Base-by-base conservation (phyloP, 2,888 invertebrate species). In the Trachelus iudaicus region DNA sequence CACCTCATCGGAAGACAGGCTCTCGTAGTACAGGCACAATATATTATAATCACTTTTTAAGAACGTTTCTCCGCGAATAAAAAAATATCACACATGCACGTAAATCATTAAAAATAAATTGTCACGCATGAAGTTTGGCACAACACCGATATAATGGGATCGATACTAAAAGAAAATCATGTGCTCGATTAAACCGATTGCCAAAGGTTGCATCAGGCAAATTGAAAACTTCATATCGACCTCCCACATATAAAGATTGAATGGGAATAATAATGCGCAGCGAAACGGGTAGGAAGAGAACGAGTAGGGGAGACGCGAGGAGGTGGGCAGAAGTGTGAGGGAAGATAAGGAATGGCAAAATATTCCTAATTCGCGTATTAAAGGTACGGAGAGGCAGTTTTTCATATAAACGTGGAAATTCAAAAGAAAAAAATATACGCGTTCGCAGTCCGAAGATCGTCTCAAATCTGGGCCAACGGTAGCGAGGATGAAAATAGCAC, bases 391-490 rank as follows among this genome's bases (percentile, higher is more conserved):
- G 9, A 9, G 23, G 0, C 1, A 56, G 56, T 23, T 56, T 56
- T 56, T 23, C 9, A 56, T 56, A 56, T 3, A 56, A 56, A 23
- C 56, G 56, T 23, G 56, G 9, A 56, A 23, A 56, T 56, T 56
- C 15, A n/a, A 68, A 31, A 74, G 34, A 37, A 74, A 79, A 79
- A 81, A 80, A 33, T 81, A 83, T 80, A 86, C 81, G 84, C 83
- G 77, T 82, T 82, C 81, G 76, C 83, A 81, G 80, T 73, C 81
- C 83, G 87, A 85, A 87, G 87, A 84, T 88, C 87, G 86, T 81
- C 79, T 82, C 85, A 87, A 88, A 90, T 89, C 89, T 90, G 89
- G 90, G 89, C 89, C 89, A 90, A 86, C 85, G 82, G 83, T 85
- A 81, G 81, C 84, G 85, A 85, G 83, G 89, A 85, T 89, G 84